These are phyloP conservation scores for Spermophilus dauricus DNA, from an alignment of 2,113 vertebrate species.

Conservation along the genomic window DNA sequence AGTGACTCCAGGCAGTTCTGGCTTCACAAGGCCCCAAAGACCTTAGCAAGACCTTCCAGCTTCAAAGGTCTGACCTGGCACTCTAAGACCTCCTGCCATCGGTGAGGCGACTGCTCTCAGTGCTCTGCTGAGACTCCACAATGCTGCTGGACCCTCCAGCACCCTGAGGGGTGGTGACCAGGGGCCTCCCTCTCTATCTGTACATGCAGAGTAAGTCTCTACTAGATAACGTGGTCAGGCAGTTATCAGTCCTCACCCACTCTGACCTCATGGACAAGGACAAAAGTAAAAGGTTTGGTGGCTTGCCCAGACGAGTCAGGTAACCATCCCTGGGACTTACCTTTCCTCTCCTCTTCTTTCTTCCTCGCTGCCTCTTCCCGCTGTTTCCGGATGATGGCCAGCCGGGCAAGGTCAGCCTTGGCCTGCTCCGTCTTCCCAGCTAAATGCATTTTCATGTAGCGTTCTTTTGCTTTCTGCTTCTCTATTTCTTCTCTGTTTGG, in stretches of 20 bases:
- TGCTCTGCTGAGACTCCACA: not conserved
- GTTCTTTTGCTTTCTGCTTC: constrained; percentile 98
- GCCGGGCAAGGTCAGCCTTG: constrained; percentile 97
- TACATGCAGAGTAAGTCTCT: not conserved
- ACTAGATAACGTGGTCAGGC: not conserved
- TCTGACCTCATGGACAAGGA: not conserved
- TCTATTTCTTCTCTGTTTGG: constrained; percentile 97
- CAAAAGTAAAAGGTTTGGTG: not conserved
- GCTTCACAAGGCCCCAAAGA: not conserved
- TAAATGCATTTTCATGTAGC: constrained; percentile 99
- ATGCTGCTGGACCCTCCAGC: not conserved
- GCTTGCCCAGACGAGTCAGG: not conserved
- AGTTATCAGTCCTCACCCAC: not conserved
- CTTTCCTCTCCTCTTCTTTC: constrained; percentile 97
- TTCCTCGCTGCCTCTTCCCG: constrained; percentile 97
- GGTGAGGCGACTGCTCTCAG: not conserved
- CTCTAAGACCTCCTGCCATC: not conserved
- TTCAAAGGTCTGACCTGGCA: not conserved
- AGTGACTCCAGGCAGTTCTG: not conserved
- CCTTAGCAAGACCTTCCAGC: not conserved
- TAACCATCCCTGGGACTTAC: constrained; percentile 78
- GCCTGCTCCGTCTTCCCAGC: constrained; percentile 99
- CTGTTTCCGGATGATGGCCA: constrained; percentile 98
- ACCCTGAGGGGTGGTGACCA: not conserved
- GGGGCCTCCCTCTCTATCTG: not conserved